Percentiles rank a stretch among this genome's conserved stretches.
Evolutionary conservation across 2,888 invertebrate genomes (phyloP).

Genomic region (Drosophila paranaensis): DNA sequence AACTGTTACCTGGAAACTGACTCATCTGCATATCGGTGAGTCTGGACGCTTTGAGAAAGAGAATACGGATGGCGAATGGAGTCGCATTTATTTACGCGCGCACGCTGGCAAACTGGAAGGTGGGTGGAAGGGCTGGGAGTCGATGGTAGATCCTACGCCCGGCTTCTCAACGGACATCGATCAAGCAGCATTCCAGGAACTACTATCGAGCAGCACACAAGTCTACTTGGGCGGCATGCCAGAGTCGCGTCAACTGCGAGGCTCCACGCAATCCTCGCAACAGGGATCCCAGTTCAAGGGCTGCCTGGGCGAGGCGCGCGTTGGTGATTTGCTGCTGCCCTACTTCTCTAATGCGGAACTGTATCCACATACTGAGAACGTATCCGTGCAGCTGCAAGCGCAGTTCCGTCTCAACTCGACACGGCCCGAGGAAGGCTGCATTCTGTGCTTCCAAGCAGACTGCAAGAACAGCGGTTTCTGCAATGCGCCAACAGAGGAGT

Average conservation of each 20-base stretch:
- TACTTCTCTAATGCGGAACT: conserved; percentile 92
- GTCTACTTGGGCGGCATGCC: conserved; percentile 86
- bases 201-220: conserved; percentile 83
- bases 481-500: conserved; percentile 87
- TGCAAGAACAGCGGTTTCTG: conserved; percentile 86
- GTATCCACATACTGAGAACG: conserved; percentile 86
- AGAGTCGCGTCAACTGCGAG: conserved; percentile 80
- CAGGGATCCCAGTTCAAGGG: conserved; percentile 88
- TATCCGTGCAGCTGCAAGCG: conserved; percentile 81
- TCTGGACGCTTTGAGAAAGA: conserved; percentile 87
- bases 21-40: conserved; percentile 83
- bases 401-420: conserved; percentile 84
- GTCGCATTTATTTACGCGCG: conserved; percentile 87
- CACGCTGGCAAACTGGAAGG: conserved; percentile 85
- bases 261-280: conserved; percentile 78
- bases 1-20: conserved; percentile 87
- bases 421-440: conserved; percentile 89
- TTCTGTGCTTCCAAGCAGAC: conserved; percentile 90
- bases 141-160: conserved; percentile 83
- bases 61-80: conserved; percentile 88
- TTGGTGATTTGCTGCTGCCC: conserved; percentile 93
- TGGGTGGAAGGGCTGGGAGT: conserved; percentile 85
- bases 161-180: conserved; percentile 83
- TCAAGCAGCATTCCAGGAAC: conserved; percentile 81
- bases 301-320: conserved; percentile 94